A percentile compares a stretch with the other conserved stretches of the same genome.
phyloP scores from a whole-genome alignment of 2,888 invertebrate species.

The Hemaris fuciformis region DNA sequence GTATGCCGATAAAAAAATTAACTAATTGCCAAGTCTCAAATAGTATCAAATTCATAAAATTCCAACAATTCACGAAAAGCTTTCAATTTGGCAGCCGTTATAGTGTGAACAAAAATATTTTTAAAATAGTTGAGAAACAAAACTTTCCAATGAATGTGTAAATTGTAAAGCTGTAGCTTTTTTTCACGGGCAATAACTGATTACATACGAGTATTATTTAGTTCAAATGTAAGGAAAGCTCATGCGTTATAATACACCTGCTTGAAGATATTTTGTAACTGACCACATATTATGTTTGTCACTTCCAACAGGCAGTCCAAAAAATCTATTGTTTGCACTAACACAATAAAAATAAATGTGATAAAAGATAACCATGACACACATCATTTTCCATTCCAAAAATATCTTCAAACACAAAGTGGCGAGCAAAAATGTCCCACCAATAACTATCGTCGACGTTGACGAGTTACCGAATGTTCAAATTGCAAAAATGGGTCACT shows the following conservation, averaged over 20 bases:
- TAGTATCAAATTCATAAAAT: neutral
- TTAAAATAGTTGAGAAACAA: conserved; percentile 5
- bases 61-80: conserved; percentile 1
- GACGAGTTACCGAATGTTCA: conserved; percentile 61
- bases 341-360: neutral
- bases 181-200: neutral
- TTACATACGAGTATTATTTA: neutral
- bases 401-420: conserved; percentile 55
- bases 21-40: neutral
- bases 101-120: conserved; percentile 6
- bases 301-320: too few species aligned
- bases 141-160: neutral
- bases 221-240: neutral
- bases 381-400: conserved; percentile 35
- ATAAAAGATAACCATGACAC: neutral
- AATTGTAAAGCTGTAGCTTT: neutral
- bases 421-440: conserved; percentile 54
- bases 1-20: neutral
- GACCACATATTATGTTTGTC: too few species aligned
- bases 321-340: too few species aligned
- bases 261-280: neutral
- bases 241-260: neutral
- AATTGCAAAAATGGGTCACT: conserved; percentile 74
- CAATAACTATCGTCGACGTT: conserved; percentile 58
- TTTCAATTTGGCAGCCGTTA: conserved; percentile 8